phyloP scores from a whole-genome alignment of 2,888 invertebrate genomes.

The Chrysina gloriosa region DNA sequence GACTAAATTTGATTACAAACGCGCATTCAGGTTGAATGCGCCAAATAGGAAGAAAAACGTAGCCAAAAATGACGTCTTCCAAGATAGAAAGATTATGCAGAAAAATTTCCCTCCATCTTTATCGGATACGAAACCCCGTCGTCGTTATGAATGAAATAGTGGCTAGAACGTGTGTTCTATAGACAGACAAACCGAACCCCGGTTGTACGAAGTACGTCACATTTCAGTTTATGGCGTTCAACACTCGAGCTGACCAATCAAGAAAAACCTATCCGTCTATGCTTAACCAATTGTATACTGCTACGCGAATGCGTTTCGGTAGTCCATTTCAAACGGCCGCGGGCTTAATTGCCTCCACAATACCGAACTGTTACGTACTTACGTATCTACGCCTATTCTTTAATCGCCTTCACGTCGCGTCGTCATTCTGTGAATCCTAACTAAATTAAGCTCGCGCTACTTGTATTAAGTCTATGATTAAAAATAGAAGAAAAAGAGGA shows the following conservation, averaged over 20 bases:
- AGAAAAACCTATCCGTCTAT: neutral
- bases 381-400: no score
- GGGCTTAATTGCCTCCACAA: neutral
- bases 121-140: slow-evolving; percentile 2
- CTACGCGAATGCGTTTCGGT: slow-evolving; percentile 4
- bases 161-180: slow-evolving; percentile 26
- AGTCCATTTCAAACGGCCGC: slow-evolving; percentile 7
- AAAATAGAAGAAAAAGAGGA: no score
- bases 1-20: no score
- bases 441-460: no score
- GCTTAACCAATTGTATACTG: slow-evolving; percentile 26
- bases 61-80: neutral
- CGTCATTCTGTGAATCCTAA: no score
- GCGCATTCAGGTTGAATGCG: no score
- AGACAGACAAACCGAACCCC: slow-evolving; percentile 24
- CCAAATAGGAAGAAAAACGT: neutral
- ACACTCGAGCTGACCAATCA: slow-evolving; percentile 8
- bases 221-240: slow-evolving; percentile 28
- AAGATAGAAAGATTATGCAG: neutral
- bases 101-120: slow-evolving; percentile 18
- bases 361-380: no score
- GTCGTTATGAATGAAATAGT: slow-evolving; percentile 36
- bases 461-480: no score
- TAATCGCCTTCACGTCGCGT: no score
- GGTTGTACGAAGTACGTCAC: slow-evolving; percentile 26